These are phyloP conservation scores for Frieseomelitta varia DNA, from an alignment of 1,140 invertebrate species.

Conservation along the genomic window DNA sequence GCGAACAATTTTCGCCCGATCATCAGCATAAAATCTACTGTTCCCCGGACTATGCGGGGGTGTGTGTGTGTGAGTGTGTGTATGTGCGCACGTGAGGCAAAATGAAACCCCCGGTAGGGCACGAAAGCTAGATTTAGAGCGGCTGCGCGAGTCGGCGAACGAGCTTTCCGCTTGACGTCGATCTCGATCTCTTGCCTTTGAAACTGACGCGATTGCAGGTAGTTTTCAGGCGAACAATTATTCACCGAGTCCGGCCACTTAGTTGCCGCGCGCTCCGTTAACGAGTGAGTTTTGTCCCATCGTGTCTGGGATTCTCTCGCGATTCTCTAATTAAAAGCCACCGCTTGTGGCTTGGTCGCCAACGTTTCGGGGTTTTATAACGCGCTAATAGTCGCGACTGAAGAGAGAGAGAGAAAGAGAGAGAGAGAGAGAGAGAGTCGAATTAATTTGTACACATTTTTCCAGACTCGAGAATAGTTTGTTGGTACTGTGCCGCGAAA, in stretches of 20 bases:
- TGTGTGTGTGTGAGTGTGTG: too few relatives aligned
- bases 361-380: slow-evolving; percentile 10
- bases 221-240: slow-evolving; percentile 23
- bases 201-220: not conserved
- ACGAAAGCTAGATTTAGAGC: not conserved
- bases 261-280: slow-evolving; percentile 8
- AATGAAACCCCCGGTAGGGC: not conserved
- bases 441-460: slow-evolving; percentile 32
- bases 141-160: not conserved
- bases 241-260: slow-evolving; percentile 25
- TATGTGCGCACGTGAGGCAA: too few relatives aligned
- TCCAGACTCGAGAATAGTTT: not conserved
- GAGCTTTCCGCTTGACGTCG: not conserved
- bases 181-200: not conserved
- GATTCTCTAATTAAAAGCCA: slow-evolving; percentile 37
- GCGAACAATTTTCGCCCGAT: slow-evolving; percentile 30
- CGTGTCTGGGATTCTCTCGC: slow-evolving; percentile 37
- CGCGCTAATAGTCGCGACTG: slow-evolving; percentile 32
- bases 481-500: not conserved
- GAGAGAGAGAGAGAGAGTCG: not conserved
- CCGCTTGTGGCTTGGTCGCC: not conserved
- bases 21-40: slow-evolving; percentile 45
- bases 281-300: slow-evolving; percentile 42
- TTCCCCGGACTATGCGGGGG: not conserved
- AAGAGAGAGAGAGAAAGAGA: too few relatives aligned